Evolutionary conservation across 2,888 invertebrate genomes (phyloP), one percentile per base, ranked within the genome.

Genomic region (Xylota segnis): DNA sequence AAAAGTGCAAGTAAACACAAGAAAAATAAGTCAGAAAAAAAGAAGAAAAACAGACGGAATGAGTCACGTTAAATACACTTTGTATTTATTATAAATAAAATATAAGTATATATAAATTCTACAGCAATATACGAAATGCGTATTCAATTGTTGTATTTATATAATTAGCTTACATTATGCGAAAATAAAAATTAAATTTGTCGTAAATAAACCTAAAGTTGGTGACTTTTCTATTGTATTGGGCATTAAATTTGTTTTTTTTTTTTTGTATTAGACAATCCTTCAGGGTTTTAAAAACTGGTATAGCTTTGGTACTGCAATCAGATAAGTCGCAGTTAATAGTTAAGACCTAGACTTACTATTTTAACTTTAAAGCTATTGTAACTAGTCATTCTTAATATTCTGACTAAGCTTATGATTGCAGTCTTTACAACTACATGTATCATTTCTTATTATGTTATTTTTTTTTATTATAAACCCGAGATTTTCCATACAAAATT

Each of bases 1-100:
- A 88, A 88, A 88, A 95, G 95, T 90, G 94, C 94, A 88, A 95
- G 95, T 90, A 95, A 95, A 90, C 96, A 96, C 91, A 96, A 95
- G 92, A 96, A 95, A 91, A 96, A 96, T 91, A 94, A 94, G 1
- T 94, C 94, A 88, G 87, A 90, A 88, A 87, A 90, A 90, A 83
- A 88, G 89, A 37, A 90, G 88, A 84, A 90, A 89, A 77, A 89
- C 66, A 88, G 47, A 18, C 70, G 83, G 7, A 81, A 71, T 45
- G 84, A 84, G 9, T 70, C 78, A n/a, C 83, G 78, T 37, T 79
- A 63, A 68, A 37, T 27, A 32, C 43, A 61, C 14, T 50, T n/a
- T 74, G 56, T 65, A 34, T 70, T 63, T 61, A 65, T 45, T 50
- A 52, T 4, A 54, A 78, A 43, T 47, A 54, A 54, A 72, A 40